Conservation (phyloP, 1,140 invertebrate species). For the Ganaspis sp. region DNA sequence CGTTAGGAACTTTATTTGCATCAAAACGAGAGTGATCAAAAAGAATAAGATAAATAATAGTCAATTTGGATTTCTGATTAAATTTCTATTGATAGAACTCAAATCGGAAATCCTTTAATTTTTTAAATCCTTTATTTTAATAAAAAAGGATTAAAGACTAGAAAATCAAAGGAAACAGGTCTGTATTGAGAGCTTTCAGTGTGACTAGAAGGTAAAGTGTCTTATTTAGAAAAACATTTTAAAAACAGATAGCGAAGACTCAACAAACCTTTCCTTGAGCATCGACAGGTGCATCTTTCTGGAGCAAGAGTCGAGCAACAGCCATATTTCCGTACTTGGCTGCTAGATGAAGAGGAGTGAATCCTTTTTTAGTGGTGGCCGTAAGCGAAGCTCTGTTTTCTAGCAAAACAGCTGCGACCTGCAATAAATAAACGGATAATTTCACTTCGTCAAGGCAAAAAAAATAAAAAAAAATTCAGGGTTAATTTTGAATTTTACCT, state of each 20-base stretch:
- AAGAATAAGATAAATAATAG: too few relatives aligned
- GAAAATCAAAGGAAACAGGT: neutral
- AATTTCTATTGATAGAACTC: too few relatives aligned
- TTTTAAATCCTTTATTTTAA: neutral
- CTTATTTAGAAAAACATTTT: neutral
- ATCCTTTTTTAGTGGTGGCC: slow-evolving; percentile 96
- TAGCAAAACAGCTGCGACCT: slow-evolving; percentile 91
- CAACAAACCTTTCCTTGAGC: slow-evolving; percentile 89
- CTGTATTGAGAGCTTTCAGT: neutral
- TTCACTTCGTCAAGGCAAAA: too few relatives aligned
- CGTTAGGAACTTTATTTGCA: too few relatives aligned
- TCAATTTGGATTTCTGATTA: too few relatives aligned
- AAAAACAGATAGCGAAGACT: neutral
- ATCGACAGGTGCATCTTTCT: slow-evolving; percentile 93
- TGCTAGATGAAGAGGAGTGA: slow-evolving; percentile 97
- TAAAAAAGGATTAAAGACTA: neutral
- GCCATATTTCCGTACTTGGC: slow-evolving; percentile 98
- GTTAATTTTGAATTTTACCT: slow-evolving; percentile 76
- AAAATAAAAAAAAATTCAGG: slow-evolving; percentile 78
- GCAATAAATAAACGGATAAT: too few relatives aligned
- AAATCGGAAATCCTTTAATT: too few relatives aligned
- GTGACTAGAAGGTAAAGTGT: neutral
- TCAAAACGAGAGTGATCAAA: too few relatives aligned
- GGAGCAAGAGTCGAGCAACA: slow-evolving; percentile 91
- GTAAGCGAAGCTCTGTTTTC: slow-evolving; percentile 95